Conservation (phyloP, 2,888 invertebrate species). For the Cyrtodaria siliqua region DNA sequence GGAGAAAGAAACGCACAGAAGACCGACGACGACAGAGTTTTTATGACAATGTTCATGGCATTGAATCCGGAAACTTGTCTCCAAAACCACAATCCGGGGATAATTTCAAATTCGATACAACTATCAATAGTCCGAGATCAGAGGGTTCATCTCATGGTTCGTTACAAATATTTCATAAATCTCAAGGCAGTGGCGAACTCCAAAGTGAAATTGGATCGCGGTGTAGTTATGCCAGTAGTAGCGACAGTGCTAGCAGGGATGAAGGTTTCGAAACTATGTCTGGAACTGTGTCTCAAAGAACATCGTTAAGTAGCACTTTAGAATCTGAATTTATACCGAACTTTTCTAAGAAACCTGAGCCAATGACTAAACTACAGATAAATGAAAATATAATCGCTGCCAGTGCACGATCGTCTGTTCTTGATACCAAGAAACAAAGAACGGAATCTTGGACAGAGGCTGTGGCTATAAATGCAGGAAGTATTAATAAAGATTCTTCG, state of each 20-base stretch:
- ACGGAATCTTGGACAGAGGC: constrained; percentile 81
- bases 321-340: constrained; percentile 79
- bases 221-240: constrained; percentile 79
- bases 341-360: constrained; percentile 61
- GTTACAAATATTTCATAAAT: constrained; percentile 61
- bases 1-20: constrained; percentile 73
- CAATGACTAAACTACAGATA: constrained; percentile 58
- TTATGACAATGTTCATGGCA: constrained; percentile 79
- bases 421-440: constrained; percentile 74
- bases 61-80: constrained; percentile 67
- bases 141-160: constrained; percentile 35
- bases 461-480: constrained; percentile 66
- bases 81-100: constrained; percentile 46
- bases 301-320: constrained; percentile 83
- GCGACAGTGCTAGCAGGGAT: constrained; percentile 78
- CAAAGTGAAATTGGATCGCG: constrained; percentile 78
- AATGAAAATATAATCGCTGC: constrained; percentile 66
- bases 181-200: constrained; percentile 71
- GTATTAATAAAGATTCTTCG: constrained; percentile 62
- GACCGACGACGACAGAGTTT: constrained; percentile 69
- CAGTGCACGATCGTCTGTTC: constrained; percentile 69
- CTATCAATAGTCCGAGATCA: constrained; percentile 61
- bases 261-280: constrained; percentile 85
- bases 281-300: constrained; percentile 82
- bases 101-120: constrained; percentile 41